Base-by-base conservation (phyloP, 2,113 vertebrate species). In the Pipra filicauda region DNA sequence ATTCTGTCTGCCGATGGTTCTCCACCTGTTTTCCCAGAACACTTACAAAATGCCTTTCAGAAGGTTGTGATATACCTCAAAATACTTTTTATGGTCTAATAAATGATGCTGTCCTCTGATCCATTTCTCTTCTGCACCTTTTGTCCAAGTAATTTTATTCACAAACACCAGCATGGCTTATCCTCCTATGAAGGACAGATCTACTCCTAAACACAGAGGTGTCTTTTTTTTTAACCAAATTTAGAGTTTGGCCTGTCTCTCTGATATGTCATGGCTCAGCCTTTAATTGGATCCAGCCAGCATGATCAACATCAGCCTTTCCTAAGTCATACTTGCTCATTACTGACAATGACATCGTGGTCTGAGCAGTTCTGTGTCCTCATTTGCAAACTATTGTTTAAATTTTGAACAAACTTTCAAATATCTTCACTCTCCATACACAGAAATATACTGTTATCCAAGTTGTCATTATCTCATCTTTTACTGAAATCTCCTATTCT, bases 161-260 rank as follows among this genome's bases (percentile, higher is more conserved):
- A 74, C 31, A 59, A 75, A 14, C 0, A 55, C 52, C 30, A 70
- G 9, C 5, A 13, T 70, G 49, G 17, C 26, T 33, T 59, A 1
- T 69, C 4, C 18, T 58, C 15, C 35, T 49, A 3, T 15, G 39
- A 54, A 77, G 59, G 13, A 12, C 11, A 74, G n/a, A 74, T 33
- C 11, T 39, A 55, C 9, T 62, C 7, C 19, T 59, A n/a, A 77
- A 48, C 9, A 81, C 5, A 66, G 21, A 35, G 2, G 6, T 54
- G 1, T 15, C 0, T 21, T 30, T 8, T 51, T 21, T 22, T 43
- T 27, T 78, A 0, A 17, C 9, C 4, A 77, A 41, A 58, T 28
- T 8, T 74, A 26, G 24, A 26, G 1, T 58, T 88, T 74, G 41
- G 1, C 5, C 20, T 59, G 4, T 64, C 11, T 83, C 9, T 85